Percentiles rank a stretch among this genome's conserved stretches.
These are phyloP conservation scores for Trissoscelio sp. DNA, from an alignment of 2,888 invertebrate species.

Conservation along the genomic window DNA sequence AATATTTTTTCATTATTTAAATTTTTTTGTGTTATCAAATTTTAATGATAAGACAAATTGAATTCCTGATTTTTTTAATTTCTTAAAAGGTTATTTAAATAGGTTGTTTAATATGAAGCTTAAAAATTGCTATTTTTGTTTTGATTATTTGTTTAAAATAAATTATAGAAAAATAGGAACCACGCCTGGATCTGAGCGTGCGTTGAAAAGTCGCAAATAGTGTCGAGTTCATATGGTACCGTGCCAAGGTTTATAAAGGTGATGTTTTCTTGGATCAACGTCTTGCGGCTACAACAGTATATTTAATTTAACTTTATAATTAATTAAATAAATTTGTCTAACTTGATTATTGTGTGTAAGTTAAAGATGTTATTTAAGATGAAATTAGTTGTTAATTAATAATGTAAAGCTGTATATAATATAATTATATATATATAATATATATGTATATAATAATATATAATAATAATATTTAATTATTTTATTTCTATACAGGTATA, in stretches of 20 bases:
- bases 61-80: background rate
- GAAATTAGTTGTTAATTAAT: background rate
- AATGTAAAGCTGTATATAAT: too few relatives aligned
- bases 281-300: slow-evolving; percentile 9
- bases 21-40: background rate
- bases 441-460: too few relatives aligned
- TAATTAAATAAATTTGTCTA: background rate
- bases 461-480: too few relatives aligned
- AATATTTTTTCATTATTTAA: slow-evolving; percentile 19
- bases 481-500: too few relatives aligned
- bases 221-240: slow-evolving; percentile 55
- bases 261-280: slow-evolving; percentile 7
- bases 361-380: background rate
- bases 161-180: slow-evolving; percentile 64
- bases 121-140: background rate
- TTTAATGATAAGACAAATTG: background rate
- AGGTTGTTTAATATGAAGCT: background rate
- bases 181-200: slow-evolving; percentile 69
- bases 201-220: slow-evolving; percentile 58
- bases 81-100: background rate
- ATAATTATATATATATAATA: too few relatives aligned
- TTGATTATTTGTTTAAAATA: slow-evolving; percentile 43
- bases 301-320: slow-evolving; percentile 1
- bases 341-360: background rate
- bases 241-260: slow-evolving; percentile 67